Conservation (phyloP, 2,888 invertebrate genomes). For the Asteroscopus sphinx region DNA sequence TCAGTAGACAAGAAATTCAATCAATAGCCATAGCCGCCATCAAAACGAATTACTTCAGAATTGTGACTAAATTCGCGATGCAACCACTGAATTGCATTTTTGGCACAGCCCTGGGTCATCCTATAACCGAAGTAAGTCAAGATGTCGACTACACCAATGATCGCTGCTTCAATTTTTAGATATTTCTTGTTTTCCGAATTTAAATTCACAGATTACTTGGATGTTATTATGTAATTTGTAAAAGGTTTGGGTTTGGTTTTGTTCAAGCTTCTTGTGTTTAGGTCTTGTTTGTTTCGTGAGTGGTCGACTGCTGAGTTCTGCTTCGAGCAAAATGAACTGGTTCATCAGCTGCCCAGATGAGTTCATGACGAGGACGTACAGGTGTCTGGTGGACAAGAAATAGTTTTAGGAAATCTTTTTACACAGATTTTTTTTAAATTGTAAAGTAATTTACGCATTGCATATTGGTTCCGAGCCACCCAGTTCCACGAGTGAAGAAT, state of each 20-base stretch:
- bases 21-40: too few relatives aligned
- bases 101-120: too few relatives aligned
- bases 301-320: slow-evolving; percentile 10
- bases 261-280: neutral
- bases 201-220: slow-evolving; percentile 18
- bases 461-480: too few relatives aligned
- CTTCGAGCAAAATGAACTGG: slow-evolving; percentile 15
- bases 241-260: slow-evolving; percentile 8
- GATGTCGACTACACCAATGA: too few relatives aligned
- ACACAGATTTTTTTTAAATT: neutral
- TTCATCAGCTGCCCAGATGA: neutral
- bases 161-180: neutral
- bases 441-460: too few relatives aligned
- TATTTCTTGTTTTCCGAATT: slow-evolving; percentile 29
- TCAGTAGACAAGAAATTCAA: too few relatives aligned
- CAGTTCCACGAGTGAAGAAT: too few relatives aligned
- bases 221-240: slow-evolving; percentile 1
- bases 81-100: too few relatives aligned
- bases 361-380: neutral
- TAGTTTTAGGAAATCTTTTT: neutral
- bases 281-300: slow-evolving; percentile 30
- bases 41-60: too few relatives aligned
- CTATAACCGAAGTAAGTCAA: too few relatives aligned
- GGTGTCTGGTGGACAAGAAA: slow-evolving; percentile 6
- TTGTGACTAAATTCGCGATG: too few relatives aligned